These are phyloP conservation scores for Aphrophora alni DNA, from an alignment of 2,888 invertebrate genomes.

Conservation along the genomic window DNA sequence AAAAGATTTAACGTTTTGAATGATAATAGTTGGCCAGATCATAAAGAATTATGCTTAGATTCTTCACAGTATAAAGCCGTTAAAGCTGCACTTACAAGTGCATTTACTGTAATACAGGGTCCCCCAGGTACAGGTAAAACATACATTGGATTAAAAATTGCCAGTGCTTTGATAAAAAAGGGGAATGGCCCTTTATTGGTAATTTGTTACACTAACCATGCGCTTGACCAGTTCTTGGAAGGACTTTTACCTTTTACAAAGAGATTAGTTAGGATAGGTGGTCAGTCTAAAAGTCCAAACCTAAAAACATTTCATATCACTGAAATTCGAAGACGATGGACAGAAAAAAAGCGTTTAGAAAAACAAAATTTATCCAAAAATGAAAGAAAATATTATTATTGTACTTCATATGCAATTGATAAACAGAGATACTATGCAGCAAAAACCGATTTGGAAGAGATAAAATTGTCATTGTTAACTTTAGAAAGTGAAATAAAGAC, in stretches of 20 bases:
- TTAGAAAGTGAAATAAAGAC: background rate
- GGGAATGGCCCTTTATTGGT: slow-evolving; percentile 67
- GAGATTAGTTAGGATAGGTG: slow-evolving; percentile 71
- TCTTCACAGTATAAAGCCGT: slow-evolving; percentile 71
- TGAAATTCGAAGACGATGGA: background rate
- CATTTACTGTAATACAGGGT: slow-evolving; percentile 82
- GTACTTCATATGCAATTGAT: background rate
- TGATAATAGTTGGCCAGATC: slow-evolving; percentile 44
- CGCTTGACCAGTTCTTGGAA: slow-evolving; percentile 84
- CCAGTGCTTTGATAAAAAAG: slow-evolving; percentile 70
- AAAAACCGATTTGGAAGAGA: background rate
- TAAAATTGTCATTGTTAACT: background rate
- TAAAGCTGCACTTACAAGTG: slow-evolving; percentile 69
- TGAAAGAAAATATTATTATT: background rate
- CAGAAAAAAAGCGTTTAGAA: background rate
- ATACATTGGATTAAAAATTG: slow-evolving; percentile 77
- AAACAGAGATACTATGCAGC: background rate
- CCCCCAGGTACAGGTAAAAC: slow-evolving; percentile 92
- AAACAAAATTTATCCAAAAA: background rate
- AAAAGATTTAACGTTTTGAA: slow-evolving; percentile 36
- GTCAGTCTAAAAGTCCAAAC: slow-evolving; percentile 29
- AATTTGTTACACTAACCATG: slow-evolving; percentile 86
- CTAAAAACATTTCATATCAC: slow-evolving; percentile 15
- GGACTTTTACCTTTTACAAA: slow-evolving; percentile 67
- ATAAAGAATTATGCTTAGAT: slow-evolving; percentile 64